Evolutionary conservation across 2,113 vertebrate species (phyloP).

Genomic region (Aptenodytes patagonicus): DNA sequence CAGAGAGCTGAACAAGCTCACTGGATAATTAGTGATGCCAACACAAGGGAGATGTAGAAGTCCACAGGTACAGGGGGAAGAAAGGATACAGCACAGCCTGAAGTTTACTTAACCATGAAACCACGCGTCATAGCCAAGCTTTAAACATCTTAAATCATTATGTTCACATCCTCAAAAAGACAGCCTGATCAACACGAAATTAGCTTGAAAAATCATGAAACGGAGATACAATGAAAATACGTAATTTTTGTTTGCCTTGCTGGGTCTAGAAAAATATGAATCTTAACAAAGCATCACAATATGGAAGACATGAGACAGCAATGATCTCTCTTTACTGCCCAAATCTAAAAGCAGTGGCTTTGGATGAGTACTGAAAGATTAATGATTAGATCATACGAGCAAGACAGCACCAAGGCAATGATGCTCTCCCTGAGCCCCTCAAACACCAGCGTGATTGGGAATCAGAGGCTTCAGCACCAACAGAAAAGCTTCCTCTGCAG

Average conservation of each 20-base stretch:
- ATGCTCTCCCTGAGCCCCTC: not conserved
- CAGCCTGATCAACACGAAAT: not conserved
- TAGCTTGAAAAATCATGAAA: not conserved
- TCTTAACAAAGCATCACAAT: not conserved
- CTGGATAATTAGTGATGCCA: not conserved
- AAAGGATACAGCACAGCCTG: not conserved
- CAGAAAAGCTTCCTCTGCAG: not conserved
- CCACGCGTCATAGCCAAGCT: accelerated
- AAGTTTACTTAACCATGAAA: not conserved
- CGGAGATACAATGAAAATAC: accelerated
- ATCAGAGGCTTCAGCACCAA: not conserved
- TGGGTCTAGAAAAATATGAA: not conserved
- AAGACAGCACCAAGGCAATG: not conserved
- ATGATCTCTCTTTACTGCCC: not conserved
- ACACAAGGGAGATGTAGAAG: not conserved
- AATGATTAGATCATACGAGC: accelerated
- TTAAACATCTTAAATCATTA: not conserved
- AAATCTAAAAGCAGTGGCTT: not conserved
- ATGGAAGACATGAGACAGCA: not conserved
- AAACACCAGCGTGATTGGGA: accelerated
- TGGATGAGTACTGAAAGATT: not conserved
- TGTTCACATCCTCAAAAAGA: not conserved
- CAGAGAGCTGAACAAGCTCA: not conserved
- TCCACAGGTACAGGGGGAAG: not conserved
- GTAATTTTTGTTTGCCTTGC: not conserved